Base-by-base conservation (phyloP, 2,888 invertebrate genomes). In the Drosophila tripunctata region DNA sequence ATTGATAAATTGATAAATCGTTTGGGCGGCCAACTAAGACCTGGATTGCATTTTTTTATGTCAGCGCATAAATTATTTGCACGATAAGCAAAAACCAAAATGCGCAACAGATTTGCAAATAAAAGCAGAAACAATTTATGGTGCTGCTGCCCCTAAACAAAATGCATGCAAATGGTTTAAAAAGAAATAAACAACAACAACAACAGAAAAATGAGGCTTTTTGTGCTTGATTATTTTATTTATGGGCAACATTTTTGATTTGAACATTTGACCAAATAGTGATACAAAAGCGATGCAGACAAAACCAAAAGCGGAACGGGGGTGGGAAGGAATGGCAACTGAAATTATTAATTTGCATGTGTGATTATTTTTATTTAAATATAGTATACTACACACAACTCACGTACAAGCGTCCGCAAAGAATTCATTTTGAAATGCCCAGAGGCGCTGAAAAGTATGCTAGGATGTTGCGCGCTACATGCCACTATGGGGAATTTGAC, bases 291-390 rank as follows among this genome's bases (percentile, higher is more conserved):
- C 15, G 41, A 6, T 7, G 17, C 19, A 19, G 7, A 19, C n/a
- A 5, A 19, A 24, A 24, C 48, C 36, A n/a, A n/a, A n/a, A n/a
- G n/a, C n/a, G n/a, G n/a, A n/a, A n/a, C n/a, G n/a, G n/a, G 27
- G 8, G 27, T 27, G 4, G 27, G 48, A n/a, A n/a, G n/a, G 36
- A 24, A 50, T 41, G 54, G 35, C 67, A 67, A 58, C 78, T 82
- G 73, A 84, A 84, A 87, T 89, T 80, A 88, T 89, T 88, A 86
- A 88, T 89, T 88, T 88, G 84, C 89, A 88, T 89, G 78, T 86
- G 84, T 78, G 88, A 87, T 89, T 88, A 86, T 88, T 89, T 87
- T 85, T 82, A 86, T 76, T 77, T 69, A 80, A 75, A 77, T 67
- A 73, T 48, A 64, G 27, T 27, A 71, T 51, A 64, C 22, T 27